Evolutionary conservation across 2,113 vertebrate genomes (phyloP).

Genomic region (Martes martes): DNA sequence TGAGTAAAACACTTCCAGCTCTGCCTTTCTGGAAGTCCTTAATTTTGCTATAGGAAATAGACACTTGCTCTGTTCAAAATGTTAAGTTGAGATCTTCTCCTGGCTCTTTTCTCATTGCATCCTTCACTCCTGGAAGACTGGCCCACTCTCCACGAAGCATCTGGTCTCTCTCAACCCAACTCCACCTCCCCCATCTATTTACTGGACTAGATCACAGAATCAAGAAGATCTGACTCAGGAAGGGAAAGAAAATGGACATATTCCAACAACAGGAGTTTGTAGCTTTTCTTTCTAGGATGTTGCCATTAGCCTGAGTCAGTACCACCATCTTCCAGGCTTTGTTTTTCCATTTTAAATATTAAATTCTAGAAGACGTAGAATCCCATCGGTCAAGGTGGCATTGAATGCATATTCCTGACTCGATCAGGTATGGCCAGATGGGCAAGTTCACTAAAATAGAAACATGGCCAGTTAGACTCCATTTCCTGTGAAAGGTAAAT

Average conservation of each 20-base stretch:
- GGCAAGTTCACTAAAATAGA: neutral
- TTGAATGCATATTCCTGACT: neutral
- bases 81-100: neutral
- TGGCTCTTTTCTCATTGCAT: neutral
- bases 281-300: neutral
- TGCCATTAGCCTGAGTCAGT: neutral
- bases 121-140: neutral
- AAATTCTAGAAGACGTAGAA: neutral
- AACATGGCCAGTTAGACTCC: neutral
- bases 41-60: neutral
- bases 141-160: neutral
- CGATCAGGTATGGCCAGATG: neutral
- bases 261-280: neutral
- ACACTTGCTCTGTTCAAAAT: neutral
- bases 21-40: neutral
- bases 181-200: neutral
- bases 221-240: neutral
- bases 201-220: neutral
- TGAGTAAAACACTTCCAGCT: neutral
- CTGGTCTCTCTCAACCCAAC: neutral
- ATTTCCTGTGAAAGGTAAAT: neutral
- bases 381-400: too few species aligned
- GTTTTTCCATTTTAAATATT: neutral
- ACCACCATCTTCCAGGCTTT: neutral
- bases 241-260: neutral